Evolutionary conservation across 2,888 invertebrate genomes (phyloP), one percentile per base, ranked within the genome.

Genomic region (Euplagia quadripunctaria): DNA sequence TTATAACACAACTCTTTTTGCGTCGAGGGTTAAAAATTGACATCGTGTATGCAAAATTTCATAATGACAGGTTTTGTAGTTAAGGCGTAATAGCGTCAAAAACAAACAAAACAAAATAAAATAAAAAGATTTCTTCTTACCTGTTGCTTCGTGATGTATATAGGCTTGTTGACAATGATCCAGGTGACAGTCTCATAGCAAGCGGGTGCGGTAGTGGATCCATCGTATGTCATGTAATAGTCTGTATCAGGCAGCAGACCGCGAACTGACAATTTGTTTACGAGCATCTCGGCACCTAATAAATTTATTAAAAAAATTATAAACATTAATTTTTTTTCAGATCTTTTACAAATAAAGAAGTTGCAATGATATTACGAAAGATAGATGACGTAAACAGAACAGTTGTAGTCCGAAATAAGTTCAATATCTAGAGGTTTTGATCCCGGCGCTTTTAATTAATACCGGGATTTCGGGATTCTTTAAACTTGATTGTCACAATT

Each of bases 151-250:
- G 99, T 99, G 93, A 99, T 99, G 96, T 99, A 99, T 92, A 99
- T 99, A 80, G 99, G 99, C 94, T 99, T 99, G 96, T 99, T 99
- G 93, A 99, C 97, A 89, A 99, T 98, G 93, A 99, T 97, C 99
- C 99, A 99, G 87, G 99, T 99, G 94, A 99, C 99, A 43, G 99
- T 99, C 96, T 99, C 99, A 94, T 99, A 98, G 96, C 99, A 99
- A 80, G 99, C 98, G 5, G 99, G 99, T 93, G 98, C 98, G 72
- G 99, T 99, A 75, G 99, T 98, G 64, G 99, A 99, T 69, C 99
- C 99, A 89, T 99, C 99, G 94, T 99, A 99, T 71, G 99, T 99
- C 98, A 99, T 99, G 96, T 99, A 99, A 96, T 99, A 98, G 90
- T 98, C 98, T 67, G 99, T 99, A 87, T 98, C 98, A 8, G 99